These are phyloP conservation scores for Sinopyrophorus schimmeli DNA, from an alignment of 2,888 invertebrate genomes.

Conservation along the genomic window DNA sequence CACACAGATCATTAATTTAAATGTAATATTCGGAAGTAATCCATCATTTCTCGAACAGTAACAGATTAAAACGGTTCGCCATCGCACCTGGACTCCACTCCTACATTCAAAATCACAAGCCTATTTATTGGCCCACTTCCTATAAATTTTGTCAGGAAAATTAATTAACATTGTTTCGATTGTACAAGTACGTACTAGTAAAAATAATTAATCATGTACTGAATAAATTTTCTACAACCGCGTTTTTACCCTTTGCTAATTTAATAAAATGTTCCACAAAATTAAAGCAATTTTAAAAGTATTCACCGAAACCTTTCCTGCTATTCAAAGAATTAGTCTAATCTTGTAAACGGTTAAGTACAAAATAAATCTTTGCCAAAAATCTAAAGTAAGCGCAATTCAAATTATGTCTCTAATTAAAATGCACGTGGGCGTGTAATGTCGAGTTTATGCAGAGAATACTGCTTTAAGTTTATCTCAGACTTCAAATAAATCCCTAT, in stretches of 20 bases:
- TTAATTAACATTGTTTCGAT: slow-evolving; percentile 3
- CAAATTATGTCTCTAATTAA: slow-evolving; percentile 12
- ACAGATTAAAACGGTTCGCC: slow-evolving; percentile 10
- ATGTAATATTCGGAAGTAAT: slow-evolving; percentile 13
- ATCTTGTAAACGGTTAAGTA: no score
- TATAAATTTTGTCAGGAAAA: background rate
- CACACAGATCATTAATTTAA: slow-evolving; percentile 14
- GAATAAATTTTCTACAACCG: background rate
- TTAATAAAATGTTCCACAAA: no score
- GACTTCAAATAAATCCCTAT: no score
- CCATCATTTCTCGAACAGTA: slow-evolving; percentile 12
- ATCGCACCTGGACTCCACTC: slow-evolving; percentile 16
- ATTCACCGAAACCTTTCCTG: no score
- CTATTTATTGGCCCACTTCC: slow-evolving; percentile 6
- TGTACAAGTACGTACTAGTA: background rate
- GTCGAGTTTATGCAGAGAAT: no score
- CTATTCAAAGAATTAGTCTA: no score
- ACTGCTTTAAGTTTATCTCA: no score
- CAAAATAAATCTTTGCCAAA: no score
- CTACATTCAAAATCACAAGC: background rate
- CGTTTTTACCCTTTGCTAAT: background rate
- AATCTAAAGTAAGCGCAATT: slow-evolving; percentile 14
- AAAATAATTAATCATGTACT: no score
- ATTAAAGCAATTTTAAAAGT: no score
- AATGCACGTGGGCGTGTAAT: background rate